Evolutionary conservation across 2,888 invertebrate species (phyloP).

Genomic region (Thumatha senex): DNA sequence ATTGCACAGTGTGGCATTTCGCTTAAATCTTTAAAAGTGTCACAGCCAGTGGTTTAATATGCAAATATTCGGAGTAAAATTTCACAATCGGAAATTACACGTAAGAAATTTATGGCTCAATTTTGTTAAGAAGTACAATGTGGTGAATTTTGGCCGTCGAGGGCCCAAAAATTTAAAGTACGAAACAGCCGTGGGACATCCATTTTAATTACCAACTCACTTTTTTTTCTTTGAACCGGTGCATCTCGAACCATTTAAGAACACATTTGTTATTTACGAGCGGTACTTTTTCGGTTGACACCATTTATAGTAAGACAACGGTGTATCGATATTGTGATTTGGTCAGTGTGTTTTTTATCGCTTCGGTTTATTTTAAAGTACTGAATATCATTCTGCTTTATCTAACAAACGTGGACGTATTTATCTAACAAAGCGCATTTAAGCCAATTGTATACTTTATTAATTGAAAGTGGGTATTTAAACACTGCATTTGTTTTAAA

Average conservation of each 20-base stretch:
- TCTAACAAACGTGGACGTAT: too few relatives aligned
- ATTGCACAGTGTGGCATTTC: slow-evolving; percentile 22
- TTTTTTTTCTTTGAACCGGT: slow-evolving; percentile 57
- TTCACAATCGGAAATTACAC: slow-evolving; percentile 69
- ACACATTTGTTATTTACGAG: slow-evolving; percentile 77
- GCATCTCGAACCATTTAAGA: slow-evolving; percentile 52
- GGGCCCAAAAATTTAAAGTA: slow-evolving; percentile 55
- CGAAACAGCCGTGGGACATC: slow-evolving; percentile 57
- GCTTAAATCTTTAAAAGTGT: slow-evolving; percentile 31
- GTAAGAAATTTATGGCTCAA: slow-evolving; percentile 79
- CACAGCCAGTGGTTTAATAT: slow-evolving; percentile 52
- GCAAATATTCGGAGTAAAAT: slow-evolving; percentile 58
- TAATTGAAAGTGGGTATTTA: too few relatives aligned
- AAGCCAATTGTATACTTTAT: too few relatives aligned
- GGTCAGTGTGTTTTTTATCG: slow-evolving; percentile 15
- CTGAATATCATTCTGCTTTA: not conserved
- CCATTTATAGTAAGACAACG: slow-evolving; percentile 60
- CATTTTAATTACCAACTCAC: slow-evolving; percentile 67
- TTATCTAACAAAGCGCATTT: too few relatives aligned
- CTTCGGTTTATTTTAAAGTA: slow-evolving; percentile 13
- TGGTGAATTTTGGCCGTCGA: slow-evolving; percentile 57
- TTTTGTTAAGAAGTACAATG: slow-evolving; percentile 61
- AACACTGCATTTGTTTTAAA: too few relatives aligned
- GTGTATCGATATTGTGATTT: slow-evolving; percentile 49
- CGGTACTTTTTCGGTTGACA: slow-evolving; percentile 67